These are phyloP conservation scores for Nephrotoma appendiculata DNA, from an alignment of 2,888 invertebrate species.

Conservation along the genomic window DNA sequence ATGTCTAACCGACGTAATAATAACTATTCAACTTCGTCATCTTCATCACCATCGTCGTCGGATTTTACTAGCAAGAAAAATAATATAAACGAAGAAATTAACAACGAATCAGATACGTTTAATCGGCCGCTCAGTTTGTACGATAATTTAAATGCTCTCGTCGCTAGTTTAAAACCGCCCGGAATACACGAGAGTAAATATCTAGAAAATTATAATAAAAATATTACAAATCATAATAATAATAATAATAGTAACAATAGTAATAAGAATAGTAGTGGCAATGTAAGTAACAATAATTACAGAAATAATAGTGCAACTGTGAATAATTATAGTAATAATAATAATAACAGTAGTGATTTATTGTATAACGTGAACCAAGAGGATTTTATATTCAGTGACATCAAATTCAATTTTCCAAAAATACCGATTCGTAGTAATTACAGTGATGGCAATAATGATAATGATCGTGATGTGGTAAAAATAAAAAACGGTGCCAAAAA, in stretches of 20 bases:
- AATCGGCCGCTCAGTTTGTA: slow-evolving; percentile 30
- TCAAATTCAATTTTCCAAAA: slow-evolving; percentile 12
- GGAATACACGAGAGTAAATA: not conserved
- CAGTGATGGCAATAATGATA: slow-evolving; percentile 1
- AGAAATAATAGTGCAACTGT: not conserved
- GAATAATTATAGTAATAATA: not conserved
- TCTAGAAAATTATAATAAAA: not conserved
- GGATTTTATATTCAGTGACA: slow-evolving; percentile 11
- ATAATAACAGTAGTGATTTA: not conserved
- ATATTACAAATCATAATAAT: not conserved
- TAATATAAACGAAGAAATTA: not conserved
- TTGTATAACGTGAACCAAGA: slow-evolving; percentile 3
- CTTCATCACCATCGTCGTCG: not conserved
- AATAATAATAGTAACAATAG: slow-evolving; percentile 2
- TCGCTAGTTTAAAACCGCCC: slow-evolving; percentile 5
- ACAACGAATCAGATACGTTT: not conserved
- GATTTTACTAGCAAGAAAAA: not conserved
- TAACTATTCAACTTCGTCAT: not conserved
- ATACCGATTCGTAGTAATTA: not conserved
- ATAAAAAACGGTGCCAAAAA: not conserved
- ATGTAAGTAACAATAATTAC: not conserved
- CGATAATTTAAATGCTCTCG: slow-evolving; percentile 23
- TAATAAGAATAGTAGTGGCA: not conserved
- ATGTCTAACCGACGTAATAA: not conserved
- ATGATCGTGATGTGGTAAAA: not conserved